Conservation (phyloP, 1,140 invertebrate genomes). For the Papilio machaon region DNA sequence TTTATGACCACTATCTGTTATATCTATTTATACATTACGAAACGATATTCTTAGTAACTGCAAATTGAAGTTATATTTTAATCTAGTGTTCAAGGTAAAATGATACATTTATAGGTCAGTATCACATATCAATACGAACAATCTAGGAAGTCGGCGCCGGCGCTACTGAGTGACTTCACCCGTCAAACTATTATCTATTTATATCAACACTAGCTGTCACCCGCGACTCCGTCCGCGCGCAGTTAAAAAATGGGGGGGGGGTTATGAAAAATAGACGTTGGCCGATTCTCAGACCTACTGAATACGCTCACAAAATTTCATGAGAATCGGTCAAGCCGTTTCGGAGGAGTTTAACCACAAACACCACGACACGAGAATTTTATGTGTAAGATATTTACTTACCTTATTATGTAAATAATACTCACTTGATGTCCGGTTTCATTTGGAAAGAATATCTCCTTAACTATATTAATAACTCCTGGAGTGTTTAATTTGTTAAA, state of each 20-base stretch:
- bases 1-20: neutral
- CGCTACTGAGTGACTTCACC: neutral
- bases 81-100: neutral
- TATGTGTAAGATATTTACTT: neutral
- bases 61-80: neutral
- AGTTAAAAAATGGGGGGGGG: too few relatives aligned
- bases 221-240: too few relatives aligned
- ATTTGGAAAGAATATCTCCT: neutral
- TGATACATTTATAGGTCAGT: conserved; percentile 21
- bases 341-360: too few relatives aligned
- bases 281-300: too few relatives aligned
- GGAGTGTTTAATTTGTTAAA: neutral
- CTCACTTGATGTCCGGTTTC: neutral
- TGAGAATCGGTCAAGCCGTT: too few relatives aligned
- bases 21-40: neutral
- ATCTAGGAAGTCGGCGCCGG: conserved; percentile 18
- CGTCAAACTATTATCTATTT: neutral
- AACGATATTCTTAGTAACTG: neutral
- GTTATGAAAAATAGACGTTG: too few relatives aligned
- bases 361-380: too few relatives aligned
- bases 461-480: neutral
- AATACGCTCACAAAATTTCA: too few relatives aligned
- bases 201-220: too few relatives aligned
- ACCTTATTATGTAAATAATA: neutral
- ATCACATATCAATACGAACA: conserved; percentile 25